These are phyloP conservation scores for Lethocerus indicus DNA, from an alignment of 1,140 invertebrate genomes.

Conservation along the genomic window DNA sequence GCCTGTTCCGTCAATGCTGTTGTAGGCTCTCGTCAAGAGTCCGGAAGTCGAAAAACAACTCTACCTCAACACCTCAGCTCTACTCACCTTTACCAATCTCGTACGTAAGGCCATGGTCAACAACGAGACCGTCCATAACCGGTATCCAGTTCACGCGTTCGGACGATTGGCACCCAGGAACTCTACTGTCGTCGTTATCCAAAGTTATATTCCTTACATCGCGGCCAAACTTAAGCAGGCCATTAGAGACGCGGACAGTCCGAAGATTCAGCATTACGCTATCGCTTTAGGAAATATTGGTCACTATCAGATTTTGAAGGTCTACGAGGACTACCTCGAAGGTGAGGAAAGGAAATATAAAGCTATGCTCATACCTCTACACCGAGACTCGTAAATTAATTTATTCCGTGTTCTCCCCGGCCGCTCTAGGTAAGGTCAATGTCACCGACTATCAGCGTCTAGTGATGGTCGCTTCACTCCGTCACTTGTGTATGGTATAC, in stretches of 20 bases:
- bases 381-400: no score
- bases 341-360: no score
- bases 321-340: conserved; percentile 48
- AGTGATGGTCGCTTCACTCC: conserved; percentile 36
- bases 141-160: conserved; percentile 41
- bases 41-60: conserved; percentile 28
- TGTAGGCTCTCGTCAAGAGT: conserved; percentile 27
- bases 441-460: conserved; percentile 40
- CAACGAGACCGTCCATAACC: conserved; percentile 31
- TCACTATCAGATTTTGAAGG: conserved; percentile 35
- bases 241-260: conserved; percentile 29
- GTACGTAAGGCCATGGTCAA: conserved; percentile 37
- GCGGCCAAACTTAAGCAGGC: conserved; percentile 30
- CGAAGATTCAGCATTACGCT: conserved; percentile 37
- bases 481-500: conserved; percentile 26
- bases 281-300: conserved; percentile 40
- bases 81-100: conserved; percentile 37
- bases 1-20: not conserved
- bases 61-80: conserved; percentile 29
- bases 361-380: no score
- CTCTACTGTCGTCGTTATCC: conserved; percentile 27
- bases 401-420: conserved; percentile 40
- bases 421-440: conserved; percentile 34
- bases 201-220: conserved; percentile 39
- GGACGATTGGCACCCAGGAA: conserved; percentile 30